Base-by-base conservation (phyloP, 1,140 invertebrate genomes). In the Leptonema lineaticorne region DNA sequence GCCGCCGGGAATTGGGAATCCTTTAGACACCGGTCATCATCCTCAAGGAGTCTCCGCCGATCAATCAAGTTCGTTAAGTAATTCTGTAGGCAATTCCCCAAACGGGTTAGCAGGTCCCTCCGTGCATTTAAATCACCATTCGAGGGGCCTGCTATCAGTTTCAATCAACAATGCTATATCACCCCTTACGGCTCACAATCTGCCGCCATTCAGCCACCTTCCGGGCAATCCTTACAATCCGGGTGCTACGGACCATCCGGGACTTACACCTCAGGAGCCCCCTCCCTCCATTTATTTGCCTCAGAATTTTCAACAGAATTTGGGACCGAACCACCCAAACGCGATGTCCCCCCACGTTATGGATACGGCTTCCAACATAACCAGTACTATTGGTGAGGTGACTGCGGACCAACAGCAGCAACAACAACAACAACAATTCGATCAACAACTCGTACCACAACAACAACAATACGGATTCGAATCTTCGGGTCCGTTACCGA, bases 31-130 rank as follows among this genome's bases (percentile, higher is more conserved):
- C 14, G 80, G 74, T 72, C 77, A 75, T 75, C 78, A 79, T 66
- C 77, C 78, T 63, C 76, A 69, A 69, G n/a, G 62, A 59, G 18
- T 50, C 48, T 57, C 70, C 8, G 60, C 66, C 45, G 60, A 62
- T 27, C 73, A 72, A 63, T 67, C 68, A 27, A 73, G 70, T 67
- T 63, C 78, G 70, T 74, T 84, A 71, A 77, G 80, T 66, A 76
- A 79, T 67, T 76, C 81, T 74, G 84, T 84, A 53, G 83, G 82
- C 78, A 89, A 89, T 92, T 88, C 90, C 90, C 91, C 91, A 93
- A 93, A 93, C 90, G 90, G 90, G 90, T 88, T 91, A 86, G 90
- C 90, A 92, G 90, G 85, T 86, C 85, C 84, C 85, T 86, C 84
- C 84, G 84, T 83, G 83, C 81, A 82, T 76, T 80, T 83, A 84